A percentile compares a stretch with the other conserved stretches of the same genome.
Conservation (phyloP, 2,797 vertebrate species). For the Sebastiscus tertius region DNA sequence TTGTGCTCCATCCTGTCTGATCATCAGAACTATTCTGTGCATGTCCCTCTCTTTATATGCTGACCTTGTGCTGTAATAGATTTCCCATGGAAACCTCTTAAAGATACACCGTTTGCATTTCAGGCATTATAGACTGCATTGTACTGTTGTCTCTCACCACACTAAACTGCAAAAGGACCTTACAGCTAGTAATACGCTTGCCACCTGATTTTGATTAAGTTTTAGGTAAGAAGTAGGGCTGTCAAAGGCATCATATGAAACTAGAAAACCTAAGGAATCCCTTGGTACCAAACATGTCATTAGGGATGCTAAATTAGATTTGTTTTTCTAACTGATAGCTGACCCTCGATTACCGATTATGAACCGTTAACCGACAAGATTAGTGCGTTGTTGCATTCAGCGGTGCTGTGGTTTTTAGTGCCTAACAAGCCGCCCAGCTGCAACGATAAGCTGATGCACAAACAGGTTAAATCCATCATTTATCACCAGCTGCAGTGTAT, state of each 20-base stretch:
- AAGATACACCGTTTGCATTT: not conserved
- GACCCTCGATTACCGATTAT: no score
- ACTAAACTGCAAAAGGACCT: not conserved
- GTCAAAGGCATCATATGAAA: no score
- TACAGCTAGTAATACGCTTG: not conserved
- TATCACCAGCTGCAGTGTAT: no score
- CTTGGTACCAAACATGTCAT: no score
- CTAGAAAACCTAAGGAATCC: no score
- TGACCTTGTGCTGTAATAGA: constrained; percentile 24
- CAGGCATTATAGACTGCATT: not conserved
- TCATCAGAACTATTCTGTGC: constrained; percentile 8
- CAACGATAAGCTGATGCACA: no score
- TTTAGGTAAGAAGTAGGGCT: not conserved
- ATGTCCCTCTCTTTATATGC: not conserved
- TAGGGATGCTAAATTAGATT: no score
- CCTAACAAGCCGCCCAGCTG: no score
- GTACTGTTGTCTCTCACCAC: not conserved
- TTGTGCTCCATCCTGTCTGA: constrained; percentile 19
- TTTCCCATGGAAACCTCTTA: constrained; percentile 33
- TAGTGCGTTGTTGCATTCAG: no score
- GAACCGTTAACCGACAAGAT: no score
- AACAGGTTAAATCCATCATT: no score
- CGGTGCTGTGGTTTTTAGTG: rapidly evolving
- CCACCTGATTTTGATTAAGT: not conserved
- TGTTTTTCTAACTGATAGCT: no score